Evolutionary conservation across 2,797 vertebrate genomes (phyloP).

Genomic region (Poeciliopsis infans): DNA sequence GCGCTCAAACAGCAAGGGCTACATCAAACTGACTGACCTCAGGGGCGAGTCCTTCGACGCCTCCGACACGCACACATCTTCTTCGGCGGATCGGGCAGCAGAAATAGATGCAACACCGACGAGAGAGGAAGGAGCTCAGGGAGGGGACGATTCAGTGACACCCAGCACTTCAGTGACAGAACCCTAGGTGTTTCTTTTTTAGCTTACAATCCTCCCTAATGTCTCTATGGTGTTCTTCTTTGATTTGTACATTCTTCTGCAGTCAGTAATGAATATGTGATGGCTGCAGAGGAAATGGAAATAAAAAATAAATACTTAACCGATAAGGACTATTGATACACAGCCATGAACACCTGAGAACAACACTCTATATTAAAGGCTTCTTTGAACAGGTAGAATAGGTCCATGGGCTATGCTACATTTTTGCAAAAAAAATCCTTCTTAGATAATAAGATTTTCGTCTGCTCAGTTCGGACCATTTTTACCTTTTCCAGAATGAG

Average conservation of each 20-base stretch:
- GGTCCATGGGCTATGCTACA: no score
- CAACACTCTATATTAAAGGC: constrained; percentile 57
- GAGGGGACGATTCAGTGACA: constrained; percentile 51
- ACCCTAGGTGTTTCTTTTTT: constrained; percentile 48
- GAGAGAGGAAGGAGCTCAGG: constrained; percentile 60
- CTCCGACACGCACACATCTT: constrained; percentile 71
- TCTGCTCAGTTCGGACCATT: no score
- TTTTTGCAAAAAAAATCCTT: no score
- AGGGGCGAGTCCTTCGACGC: constrained; percentile 89
- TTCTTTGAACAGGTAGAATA: no score
- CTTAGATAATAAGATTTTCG: no score
- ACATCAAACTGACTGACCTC: constrained; percentile 88
- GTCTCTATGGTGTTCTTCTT: constrained; percentile 60
- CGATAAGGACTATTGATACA: constrained; percentile 72
- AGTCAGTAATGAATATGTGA: constrained; percentile 42
- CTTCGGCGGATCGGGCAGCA: constrained; percentile 64
- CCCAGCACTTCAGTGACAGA: constrained; percentile 57
- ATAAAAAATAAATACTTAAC: constrained; percentile 32
- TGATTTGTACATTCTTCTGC: constrained; percentile 45
- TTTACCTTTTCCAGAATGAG: no score
- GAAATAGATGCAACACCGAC: constrained; percentile 22
- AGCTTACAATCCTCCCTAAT: constrained; percentile 49
- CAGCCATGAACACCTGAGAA: constrained; percentile 73
- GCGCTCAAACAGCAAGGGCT: constrained; percentile 92
- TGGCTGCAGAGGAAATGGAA: constrained; percentile 31